Evolutionary conservation across 2,888 invertebrate genomes (phyloP).

Genomic region (Exocentrus adspersus): DNA sequence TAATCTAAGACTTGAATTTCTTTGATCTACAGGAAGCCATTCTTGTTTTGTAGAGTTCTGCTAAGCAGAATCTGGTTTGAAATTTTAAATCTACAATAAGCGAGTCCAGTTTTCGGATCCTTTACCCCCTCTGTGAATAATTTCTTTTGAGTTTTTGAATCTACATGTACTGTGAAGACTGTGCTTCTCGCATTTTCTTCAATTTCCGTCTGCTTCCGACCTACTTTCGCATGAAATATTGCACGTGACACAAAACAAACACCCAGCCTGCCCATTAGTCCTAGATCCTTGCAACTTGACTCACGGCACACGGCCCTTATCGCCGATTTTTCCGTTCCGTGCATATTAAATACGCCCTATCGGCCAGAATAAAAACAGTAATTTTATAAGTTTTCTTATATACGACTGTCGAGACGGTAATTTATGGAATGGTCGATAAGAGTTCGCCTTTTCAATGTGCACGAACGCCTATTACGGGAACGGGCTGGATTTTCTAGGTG

Average conservation of each 20-base stretch:
- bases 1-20: too few species aligned
- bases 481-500: constrained; percentile 31
- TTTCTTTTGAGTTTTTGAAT: too few species aligned
- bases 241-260: neutral
- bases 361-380: constrained; percentile 26
- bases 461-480: constrained; percentile 16
- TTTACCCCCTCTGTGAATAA: too few species aligned
- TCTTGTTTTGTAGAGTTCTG: too few species aligned
- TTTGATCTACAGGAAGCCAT: too few species aligned
- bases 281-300: neutral
- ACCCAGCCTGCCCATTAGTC: neutral
- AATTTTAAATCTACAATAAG: too few species aligned
- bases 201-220: too few species aligned
- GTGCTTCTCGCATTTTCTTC: too few species aligned
- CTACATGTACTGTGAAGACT: too few species aligned
- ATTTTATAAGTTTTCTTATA: constrained; percentile 31
- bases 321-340: constrained; percentile 17
- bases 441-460: constrained; percentile 6
- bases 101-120: too few species aligned
- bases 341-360: constrained; percentile 29
- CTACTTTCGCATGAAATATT: neutral
- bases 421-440: constrained; percentile 28
- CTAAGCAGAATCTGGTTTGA: too few species aligned
- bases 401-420: constrained; percentile 28
- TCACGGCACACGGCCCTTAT: constrained; percentile 27